Evolutionary conservation across 2,888 invertebrate species (phyloP).

Genomic region (Ametastegia equiseti): DNA sequence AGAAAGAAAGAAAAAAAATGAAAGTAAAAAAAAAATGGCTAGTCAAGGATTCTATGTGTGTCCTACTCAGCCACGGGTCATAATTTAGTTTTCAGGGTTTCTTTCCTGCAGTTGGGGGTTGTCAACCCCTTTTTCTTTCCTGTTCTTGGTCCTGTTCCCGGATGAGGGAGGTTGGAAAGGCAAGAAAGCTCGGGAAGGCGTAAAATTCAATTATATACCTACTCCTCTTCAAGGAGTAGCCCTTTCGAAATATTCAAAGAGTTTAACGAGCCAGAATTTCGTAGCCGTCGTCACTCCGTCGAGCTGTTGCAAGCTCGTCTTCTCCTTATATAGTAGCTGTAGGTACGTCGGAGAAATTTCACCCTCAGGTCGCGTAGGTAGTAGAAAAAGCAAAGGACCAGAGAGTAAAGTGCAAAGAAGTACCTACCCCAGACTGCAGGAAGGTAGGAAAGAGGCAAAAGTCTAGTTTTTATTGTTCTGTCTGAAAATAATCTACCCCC

Average conservation of each 20-base stretch:
- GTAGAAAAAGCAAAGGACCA: no score
- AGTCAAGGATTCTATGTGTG: constrained; percentile 38
- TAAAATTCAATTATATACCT: neutral
- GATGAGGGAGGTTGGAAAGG: neutral
- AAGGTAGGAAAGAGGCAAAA: no score
- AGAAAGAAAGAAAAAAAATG: no score
- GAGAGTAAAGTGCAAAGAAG: no score
- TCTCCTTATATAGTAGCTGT: no score
- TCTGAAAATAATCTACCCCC: no score
- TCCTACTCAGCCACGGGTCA: constrained; percentile 31
- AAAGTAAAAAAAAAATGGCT: no score
- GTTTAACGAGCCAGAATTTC: neutral
- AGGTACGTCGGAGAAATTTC: neutral
- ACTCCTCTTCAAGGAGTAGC: neutral
- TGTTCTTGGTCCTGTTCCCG: neutral
- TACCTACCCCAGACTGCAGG: no score
- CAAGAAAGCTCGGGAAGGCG: neutral
- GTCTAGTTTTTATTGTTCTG: no score
- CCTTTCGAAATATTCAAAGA: neutral
- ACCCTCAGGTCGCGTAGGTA: neutral
- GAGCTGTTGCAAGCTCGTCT: neutral
- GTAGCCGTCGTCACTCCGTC: neutral
- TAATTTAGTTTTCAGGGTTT: constrained; percentile 31
- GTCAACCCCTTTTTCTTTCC: constrained; percentile 22
- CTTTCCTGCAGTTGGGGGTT: neutral